Percentiles rank a stretch among this genome's conserved stretches.
Evolutionary conservation across 2,888 invertebrate genomes (phyloP).

Genomic region (Zele albiditarsus): DNA sequence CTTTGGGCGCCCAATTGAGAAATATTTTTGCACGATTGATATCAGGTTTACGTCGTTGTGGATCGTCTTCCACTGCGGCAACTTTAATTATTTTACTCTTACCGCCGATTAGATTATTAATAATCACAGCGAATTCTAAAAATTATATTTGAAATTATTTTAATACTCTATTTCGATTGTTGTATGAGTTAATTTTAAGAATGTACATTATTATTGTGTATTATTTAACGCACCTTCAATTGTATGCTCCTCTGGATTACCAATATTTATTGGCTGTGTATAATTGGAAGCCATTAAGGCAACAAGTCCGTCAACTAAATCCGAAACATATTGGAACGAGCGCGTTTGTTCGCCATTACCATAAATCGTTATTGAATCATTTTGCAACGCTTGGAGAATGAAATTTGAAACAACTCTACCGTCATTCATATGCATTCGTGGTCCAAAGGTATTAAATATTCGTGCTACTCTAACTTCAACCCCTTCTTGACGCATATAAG

Average conservation of each 20-base stretch:
- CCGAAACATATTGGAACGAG: conserved; percentile 98
- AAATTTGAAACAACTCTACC: conserved; percentile 99
- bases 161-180: not conserved
- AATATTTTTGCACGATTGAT: conserved; percentile 89
- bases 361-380: conserved; percentile 93
- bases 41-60: conserved; percentile 94
- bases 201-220: not conserved
- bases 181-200: not conserved
- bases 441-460: conserved; percentile 99
- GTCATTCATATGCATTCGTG: conserved; percentile 99
- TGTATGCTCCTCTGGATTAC: conserved; percentile 98
- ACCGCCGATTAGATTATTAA: conserved; percentile 89
- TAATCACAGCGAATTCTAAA: conserved; percentile 89
- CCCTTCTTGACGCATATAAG: conserved; percentile 97
- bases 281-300: conserved; percentile 95
- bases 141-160: conserved; percentile 17
- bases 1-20: conserved; percentile 94
- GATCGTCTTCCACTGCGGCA: conserved; percentile 96
- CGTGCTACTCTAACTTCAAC: conserved; percentile 96
- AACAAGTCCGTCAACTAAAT: conserved; percentile 95
- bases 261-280: conserved; percentile 93
- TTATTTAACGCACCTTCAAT: conserved; percentile 80
- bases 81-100: conserved; percentile 87
- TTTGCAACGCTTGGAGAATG: conserved; percentile 95
- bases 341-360: conserved; percentile 93